Base-by-base conservation (phyloP, 53 echinoderm and acorn worm species). In the Apostichopus leukothele region DNA sequence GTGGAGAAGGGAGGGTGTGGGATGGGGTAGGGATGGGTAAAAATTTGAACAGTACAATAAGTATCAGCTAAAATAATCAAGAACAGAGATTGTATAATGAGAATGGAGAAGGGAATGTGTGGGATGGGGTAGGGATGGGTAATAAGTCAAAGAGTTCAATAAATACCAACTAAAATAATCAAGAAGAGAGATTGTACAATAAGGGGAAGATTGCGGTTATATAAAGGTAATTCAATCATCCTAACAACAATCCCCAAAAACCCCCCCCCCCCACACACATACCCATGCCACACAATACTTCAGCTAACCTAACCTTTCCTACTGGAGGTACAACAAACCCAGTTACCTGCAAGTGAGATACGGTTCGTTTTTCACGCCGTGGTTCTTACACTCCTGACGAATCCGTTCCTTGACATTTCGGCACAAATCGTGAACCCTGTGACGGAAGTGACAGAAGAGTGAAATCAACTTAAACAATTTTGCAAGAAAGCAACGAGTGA, bases 371-470 rank as follows among this genome's bases (percentile, higher is more conserved):
- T 93, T 93, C 16, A 99, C 91, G 4, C 94, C 93, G 51, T 91
- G 86, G 20, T 89, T 90, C 71, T 94, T 92, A 76, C 99, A 99
- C 86, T 99, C 99, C 68, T 92, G 93, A 53, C 83, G 84, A 0
- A 99, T 90, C 50, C 99, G 86, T 50, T 99, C 99, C 83, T 94
- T 96, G 22, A 99, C 99, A 90, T 99, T 99, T 16, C 96, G 90
- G 52, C 95, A 99, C 60, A 96, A 74, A 89, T 99, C 99, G 22
- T 94, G 76, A 3, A 99, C 99, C 73, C 99, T 99, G 79, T 88
- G 88, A 61, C 26, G 25, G 50, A 89, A 73, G 50, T 11, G 71
- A 90, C 7, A 22, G 12, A 83, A 14, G 5, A 39, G 19, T 16
- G 5, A 59, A 13, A 55, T 53, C 0, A 83, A 25, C 57, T 53